Base-by-base conservation (phyloP, 2,797 vertebrate genomes). In the Iguana delicatissima region DNA sequence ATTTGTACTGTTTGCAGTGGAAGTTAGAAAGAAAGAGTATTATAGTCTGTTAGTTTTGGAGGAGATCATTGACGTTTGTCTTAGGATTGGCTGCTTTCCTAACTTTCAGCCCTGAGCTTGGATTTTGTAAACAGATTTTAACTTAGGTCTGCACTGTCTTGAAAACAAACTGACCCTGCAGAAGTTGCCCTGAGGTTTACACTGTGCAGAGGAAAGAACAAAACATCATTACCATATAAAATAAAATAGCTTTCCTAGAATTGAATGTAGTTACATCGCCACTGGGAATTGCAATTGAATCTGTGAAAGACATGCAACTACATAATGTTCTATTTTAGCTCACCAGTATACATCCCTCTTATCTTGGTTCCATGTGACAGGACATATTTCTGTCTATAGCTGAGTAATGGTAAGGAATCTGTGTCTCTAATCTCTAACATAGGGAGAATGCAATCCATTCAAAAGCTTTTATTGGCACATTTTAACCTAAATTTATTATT, bases 91-190 rank as follows among this genome's bases (percentile, higher is more conserved):
- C 26, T 52, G 22, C 73, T 89, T 86, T 59, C 35, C 64, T 89
- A 83, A n/a, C 35, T 14, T 83, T 42, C 22, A 55, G 8, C 29
- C 24, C 46, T 35, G 38, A 64, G 20, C 13, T 84, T 76, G 81
- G 18, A 84, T 46, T n/a, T 79, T 76, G 35, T 62, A 89, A 74
- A 76, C 18, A 83, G 80, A 2, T 74, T 83, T 83, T 62, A 12
- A 74, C 52, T 46, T 35, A 74, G n/a, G 18, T 6, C 64, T 82
- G 16, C 20, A 59, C 69, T 85, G 20, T 74, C 72, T 74, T 35
- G 55, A 73, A 73, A 85, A 50, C 18, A 80, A 87, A 77, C 74
- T 79, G 38, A 86, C 55, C 42, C 35, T 59, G 14, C 83, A 72
- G 29, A 87, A 62, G 38, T 59, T 79, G 73, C 42, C 42, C 32